These are phyloP conservation scores for Peromyscus maniculatus DNA, from an alignment of 2,113 vertebrate genomes.

Conservation along the genomic window DNA sequence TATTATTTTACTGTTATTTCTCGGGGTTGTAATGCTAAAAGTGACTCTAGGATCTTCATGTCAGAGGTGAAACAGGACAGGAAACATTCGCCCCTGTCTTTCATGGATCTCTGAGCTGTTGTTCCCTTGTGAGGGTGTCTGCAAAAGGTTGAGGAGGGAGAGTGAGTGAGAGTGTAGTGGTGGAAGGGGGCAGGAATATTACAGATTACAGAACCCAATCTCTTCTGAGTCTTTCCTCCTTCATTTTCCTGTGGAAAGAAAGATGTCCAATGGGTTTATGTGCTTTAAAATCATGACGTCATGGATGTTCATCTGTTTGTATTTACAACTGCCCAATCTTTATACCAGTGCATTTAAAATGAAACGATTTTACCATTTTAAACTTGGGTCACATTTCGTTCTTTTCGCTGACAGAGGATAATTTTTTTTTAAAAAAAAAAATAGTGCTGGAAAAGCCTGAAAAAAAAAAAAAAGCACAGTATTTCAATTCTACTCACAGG, in stretches of 20 bases:
- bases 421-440: conserved; percentile 49
- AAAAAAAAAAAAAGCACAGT: conserved; percentile 1
- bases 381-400: conserved; percentile 10
- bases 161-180: not conserved
- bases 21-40: conserved; percentile 24
- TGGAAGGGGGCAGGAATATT: not conserved
- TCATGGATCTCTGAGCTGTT: not conserved
- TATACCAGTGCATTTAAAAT: conserved; percentile 21
- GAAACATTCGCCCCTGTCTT: not conserved
- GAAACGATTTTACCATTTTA: conserved; percentile 21
- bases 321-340: conserved; percentile 25
- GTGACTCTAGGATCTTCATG: conserved; percentile 10
- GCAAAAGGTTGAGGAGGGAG: not conserved
- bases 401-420: not conserved
- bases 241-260: not conserved
- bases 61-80: not conserved
- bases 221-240: conserved; percentile 5
- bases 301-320: not conserved
- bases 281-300: conserved; percentile 8
- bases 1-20: conserved; percentile 34
- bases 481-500: not conserved
- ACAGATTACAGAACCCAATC: not conserved
- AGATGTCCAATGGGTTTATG: conserved; percentile 5
- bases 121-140: not conserved
- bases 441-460: not conserved